Evolutionary conservation across 2,888 invertebrate species (phyloP), one percentile per base, ranked within the genome.

Genomic region (Drosophila anomalata): DNA sequence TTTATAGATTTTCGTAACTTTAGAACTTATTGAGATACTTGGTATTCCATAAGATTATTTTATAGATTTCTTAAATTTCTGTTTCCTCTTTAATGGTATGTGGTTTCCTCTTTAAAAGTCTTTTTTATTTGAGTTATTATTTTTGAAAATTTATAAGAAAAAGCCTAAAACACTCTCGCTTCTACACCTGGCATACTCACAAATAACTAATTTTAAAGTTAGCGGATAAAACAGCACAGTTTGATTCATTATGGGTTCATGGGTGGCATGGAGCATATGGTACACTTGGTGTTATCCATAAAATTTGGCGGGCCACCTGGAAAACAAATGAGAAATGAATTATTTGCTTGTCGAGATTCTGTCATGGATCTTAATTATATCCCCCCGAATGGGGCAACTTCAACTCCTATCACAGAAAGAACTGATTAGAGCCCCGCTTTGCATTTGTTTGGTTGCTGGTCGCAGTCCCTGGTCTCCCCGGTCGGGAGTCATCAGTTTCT

Each of bases 251-350:
- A 90, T 87, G 90, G 89, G 79, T 89, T 89, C 88, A 90, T 89
- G 60, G 90, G 89, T 77, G 90, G 87, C 89, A 90, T 90, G 69
- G 89, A 90, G 55, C 90, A 90, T 77, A 89, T 88, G 75, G 88
- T 85, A 75, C 90, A 89, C 86, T 89, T 88, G 53, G 86, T 80
- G 80, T 82, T 88, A 78, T 88, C 88, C 77, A 89, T 87, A 78
- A 87, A 87, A 66, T 83, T 88, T 77, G 90, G 76, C 68, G 89
- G 78, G 66, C 85, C 89, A 82, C 87, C 85, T 85, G 73, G 3
- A 14, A 22, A 39, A 60, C 12, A 58, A 57, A 69, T 26, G 36
- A 33, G 55, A 24, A 58, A 33, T 58, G 46, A 58, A 46, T 69
- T 57, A 44, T 9, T 31, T 17, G n/a, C 36, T 33, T 0, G 6